Base-by-base conservation (phyloP, 1,140 invertebrate species). In the Anastrepha obliqua region DNA sequence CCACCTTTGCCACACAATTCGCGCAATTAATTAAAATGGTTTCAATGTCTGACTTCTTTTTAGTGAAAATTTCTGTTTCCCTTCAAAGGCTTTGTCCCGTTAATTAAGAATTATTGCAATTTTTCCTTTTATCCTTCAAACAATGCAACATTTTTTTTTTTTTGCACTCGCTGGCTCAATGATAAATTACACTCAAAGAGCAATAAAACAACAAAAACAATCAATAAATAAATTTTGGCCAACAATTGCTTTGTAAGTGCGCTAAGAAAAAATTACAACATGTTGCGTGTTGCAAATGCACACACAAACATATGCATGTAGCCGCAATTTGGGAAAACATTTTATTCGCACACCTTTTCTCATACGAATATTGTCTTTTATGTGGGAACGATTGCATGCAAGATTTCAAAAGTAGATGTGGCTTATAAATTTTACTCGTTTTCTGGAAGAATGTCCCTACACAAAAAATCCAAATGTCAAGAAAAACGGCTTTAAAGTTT, bases 1-100 rank as follows among this genome's bases (percentile, higher is more conserved):
- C 58, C 55, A 86, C 6, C 55, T 60, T 42, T 55, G 59, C 85
- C 58, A 62, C 59, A 86, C 85, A 86, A 86, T 86, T 86, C 85
- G 85, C 85, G 85, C 85, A 86, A 86, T 86, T 86, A 86, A 62
- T 86, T 86, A 60, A 42, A 62, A 86, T 86, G 55, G 15, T 62
- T 62, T 47, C 74, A 47, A n/a, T 5, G 59, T 59, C 5, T n/a
- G 2, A 17, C 6, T 29, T 55, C 29, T 78, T 51, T 13, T 55
- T 55, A 9, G 51, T 81, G 11, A 29, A 55, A 81, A 55, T 13
- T 51, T 29, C 47, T 29, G 20, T 47, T n/a, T 20, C 74, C 51
- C 55, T 5, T 81, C 74, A 81, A 58, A 81, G 74, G 74, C 74
- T 81, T n/a, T 81, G 29, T 55, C 20, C 74, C 74, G 74, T 81